These are phyloP conservation scores for Drosophila paulistorum DNA, from an alignment of 1,140 invertebrate genomes.

Conservation along the genomic window DNA sequence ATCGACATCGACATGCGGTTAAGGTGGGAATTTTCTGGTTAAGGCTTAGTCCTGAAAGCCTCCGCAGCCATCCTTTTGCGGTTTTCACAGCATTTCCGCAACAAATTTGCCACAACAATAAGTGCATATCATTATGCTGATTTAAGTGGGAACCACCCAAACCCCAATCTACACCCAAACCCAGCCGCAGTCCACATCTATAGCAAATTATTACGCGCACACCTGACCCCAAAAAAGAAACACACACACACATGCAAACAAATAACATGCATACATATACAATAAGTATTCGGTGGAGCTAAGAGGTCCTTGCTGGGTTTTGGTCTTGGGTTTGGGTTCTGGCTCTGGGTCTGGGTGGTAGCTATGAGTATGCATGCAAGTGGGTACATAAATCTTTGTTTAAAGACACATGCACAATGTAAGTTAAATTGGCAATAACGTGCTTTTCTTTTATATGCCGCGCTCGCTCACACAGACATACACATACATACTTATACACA, in stretches of 20 bases:
- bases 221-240: slow-evolving; percentile 54
- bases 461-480: slow-evolving; percentile 38
- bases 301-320: slow-evolving; percentile 7
- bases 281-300: slow-evolving; percentile 9
- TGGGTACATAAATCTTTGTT: slow-evolving; percentile 81
- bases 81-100: slow-evolving; percentile 77
- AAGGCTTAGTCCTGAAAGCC: slow-evolving; percentile 8
- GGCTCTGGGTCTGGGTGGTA: slow-evolving; percentile 13
- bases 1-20: slow-evolving; percentile 72
- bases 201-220: slow-evolving; percentile 72
- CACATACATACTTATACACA: slow-evolving; percentile 25
- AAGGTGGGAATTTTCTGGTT: slow-evolving; percentile 8
- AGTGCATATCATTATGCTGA: slow-evolving; percentile 80
- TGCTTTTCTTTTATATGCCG: slow-evolving; percentile 72
- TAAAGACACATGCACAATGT: slow-evolving; percentile 80
- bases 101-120: slow-evolving; percentile 80
- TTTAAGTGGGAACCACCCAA: slow-evolving; percentile 68
- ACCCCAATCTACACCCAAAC: neutral
- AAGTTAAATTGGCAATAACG: slow-evolving; percentile 80
- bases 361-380: slow-evolving; percentile 68
- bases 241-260: slow-evolving; percentile 2
- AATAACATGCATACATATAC: slow-evolving; percentile 22
- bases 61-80: slow-evolving; percentile 45
- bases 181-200: slow-evolving; percentile 41
- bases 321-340: slow-evolving; percentile 1